Evolutionary conservation across 2,113 vertebrate species (phyloP).

Genomic region (Salvelinus namaycush): DNA sequence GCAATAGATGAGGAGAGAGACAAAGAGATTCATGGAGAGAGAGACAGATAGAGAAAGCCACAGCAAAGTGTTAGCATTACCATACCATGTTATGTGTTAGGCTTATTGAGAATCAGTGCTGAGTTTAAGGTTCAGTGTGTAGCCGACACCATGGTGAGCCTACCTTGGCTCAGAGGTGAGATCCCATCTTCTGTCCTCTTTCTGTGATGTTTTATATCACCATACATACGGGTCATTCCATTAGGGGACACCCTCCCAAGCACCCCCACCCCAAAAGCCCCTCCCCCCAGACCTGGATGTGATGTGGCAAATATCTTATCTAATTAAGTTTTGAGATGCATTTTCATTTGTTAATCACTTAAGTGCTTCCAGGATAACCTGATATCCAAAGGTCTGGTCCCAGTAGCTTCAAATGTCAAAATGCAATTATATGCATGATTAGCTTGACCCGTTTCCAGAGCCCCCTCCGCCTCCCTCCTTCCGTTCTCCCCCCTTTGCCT

Average conservation of each 20-base stretch:
- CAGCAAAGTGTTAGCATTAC: not conserved
- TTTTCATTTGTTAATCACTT: slow-evolving; percentile 86
- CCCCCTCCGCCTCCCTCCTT: slow-evolving; percentile 55
- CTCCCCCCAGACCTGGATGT: slow-evolving; percentile 58
- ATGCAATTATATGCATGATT: slow-evolving; percentile 93
- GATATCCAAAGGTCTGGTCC: slow-evolving; percentile 84
- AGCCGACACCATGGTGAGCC: not conserved
- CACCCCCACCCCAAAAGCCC: slow-evolving; percentile 27
- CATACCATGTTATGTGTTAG: not conserved
- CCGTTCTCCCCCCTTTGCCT: slow-evolving; percentile 10
- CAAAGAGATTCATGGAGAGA: not conserved
- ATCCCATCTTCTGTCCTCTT: not conserved
- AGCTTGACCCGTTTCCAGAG: slow-evolving; percentile 85
- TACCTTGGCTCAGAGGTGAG: not conserved
- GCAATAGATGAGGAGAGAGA: no score
- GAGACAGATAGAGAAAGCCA: not conserved
- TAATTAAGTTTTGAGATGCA: slow-evolving; percentile 81
- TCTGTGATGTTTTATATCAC: not conserved
- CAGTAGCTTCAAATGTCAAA: slow-evolving; percentile 84
- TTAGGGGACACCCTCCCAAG: not conserved
- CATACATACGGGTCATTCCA: not conserved
- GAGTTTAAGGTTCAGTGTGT: not conserved
- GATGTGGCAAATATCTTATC: slow-evolving; percentile 69
- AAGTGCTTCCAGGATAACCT: slow-evolving; percentile 83
- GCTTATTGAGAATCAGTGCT: not conserved